Percentiles rank a stretch among this genome's conserved stretches.
phyloP scores from a whole-genome alignment of 2,113 vertebrate genomes.

The Upupa epops region DNA sequence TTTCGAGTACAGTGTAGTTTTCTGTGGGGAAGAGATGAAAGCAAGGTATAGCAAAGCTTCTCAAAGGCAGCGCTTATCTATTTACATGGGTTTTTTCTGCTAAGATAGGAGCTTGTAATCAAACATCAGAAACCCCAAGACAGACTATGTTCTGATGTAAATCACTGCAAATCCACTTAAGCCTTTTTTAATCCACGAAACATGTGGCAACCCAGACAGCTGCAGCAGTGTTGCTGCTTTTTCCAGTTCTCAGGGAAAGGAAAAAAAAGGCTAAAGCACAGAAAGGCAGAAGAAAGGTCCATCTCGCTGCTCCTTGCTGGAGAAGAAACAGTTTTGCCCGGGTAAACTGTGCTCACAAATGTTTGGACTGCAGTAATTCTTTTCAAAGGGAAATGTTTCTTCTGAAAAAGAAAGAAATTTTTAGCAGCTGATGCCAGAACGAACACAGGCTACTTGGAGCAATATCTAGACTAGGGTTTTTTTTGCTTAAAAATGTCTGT shows the following conservation, averaged over 20 bases:
- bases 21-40: conserved; percentile 66
- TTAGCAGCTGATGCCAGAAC: not conserved
- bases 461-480: not conserved
- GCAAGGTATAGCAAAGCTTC: not conserved
- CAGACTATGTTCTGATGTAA: not conserved
- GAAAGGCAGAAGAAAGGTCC: not conserved
- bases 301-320: not conserved
- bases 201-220: not conserved
- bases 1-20: conserved; percentile 95
- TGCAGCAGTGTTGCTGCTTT: not conserved
- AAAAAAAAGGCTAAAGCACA: not conserved
- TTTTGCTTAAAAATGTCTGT: too few relatives aligned
- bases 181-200: not conserved
- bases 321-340: not conserved
- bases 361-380: not conserved
- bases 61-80: not conserved
- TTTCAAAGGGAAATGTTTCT: not conserved
- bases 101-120: not conserved
- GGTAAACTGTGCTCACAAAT: not conserved
- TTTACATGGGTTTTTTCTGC: not conserved
- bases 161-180: conserved; percentile 24
- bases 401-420: not conserved
- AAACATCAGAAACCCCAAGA: not conserved
- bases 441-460: not conserved
- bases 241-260: not conserved